Conservation (phyloP, 2,797 vertebrate genomes). For the Serranus cabrilla region DNA sequence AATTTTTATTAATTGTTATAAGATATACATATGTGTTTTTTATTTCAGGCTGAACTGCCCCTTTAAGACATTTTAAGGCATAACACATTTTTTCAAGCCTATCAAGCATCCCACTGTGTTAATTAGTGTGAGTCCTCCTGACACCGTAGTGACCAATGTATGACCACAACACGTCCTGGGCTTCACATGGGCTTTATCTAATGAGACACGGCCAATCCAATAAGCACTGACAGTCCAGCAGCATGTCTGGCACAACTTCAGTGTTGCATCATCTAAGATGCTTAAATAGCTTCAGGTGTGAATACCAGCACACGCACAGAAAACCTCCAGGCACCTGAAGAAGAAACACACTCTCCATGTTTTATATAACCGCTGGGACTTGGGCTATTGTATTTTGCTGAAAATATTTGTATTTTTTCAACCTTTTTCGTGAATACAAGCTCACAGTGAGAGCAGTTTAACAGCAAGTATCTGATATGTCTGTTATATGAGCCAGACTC, state of each 20-base stretch:
- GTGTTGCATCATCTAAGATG: conserved; percentile 16
- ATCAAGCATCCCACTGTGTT: background rate
- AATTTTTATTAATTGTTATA: too few species aligned
- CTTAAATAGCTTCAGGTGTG: conserved; percentile 19
- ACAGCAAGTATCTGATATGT: background rate
- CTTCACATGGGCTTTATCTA: conserved; percentile 25
- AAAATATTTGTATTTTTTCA: background rate
- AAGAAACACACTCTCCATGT: background rate
- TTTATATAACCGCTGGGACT: background rate
- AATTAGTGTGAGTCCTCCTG: conserved; percentile 4
- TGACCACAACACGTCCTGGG: conserved; percentile 2
- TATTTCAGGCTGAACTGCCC: too few species aligned
- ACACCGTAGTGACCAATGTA: background rate
- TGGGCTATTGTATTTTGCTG: background rate
- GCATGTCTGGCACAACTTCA: background rate
- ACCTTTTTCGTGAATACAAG: background rate
- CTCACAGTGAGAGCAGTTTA: background rate
- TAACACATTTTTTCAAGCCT: background rate
- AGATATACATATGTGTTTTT: too few species aligned
- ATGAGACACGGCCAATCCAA: conserved; percentile 23
- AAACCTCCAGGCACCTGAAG: background rate
- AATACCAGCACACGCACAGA: conserved; percentile 3
- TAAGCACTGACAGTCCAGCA: background rate
- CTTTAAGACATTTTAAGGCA: background rate
- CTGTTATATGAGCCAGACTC: background rate